Evolutionary conservation across 35 echinoderm and acorn worm species (phyloP), one percentile per base, ranked within the genome.

Genomic region (Hemicentrotus pulcherrimus): DNA sequence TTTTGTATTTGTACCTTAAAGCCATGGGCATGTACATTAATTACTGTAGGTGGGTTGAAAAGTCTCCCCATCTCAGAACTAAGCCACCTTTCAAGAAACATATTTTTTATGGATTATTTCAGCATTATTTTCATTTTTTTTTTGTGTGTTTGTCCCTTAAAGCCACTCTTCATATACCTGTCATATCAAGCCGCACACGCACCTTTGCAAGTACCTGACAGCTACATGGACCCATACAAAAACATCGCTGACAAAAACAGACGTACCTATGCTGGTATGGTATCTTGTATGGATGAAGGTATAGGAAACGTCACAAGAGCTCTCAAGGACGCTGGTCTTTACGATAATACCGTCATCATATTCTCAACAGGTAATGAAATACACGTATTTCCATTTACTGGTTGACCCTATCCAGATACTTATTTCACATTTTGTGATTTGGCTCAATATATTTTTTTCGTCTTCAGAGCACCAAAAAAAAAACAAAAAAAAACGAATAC

Each of bases 291-390:
- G 94, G 94, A 94, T 78, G 96, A 91, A 91, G 96, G 19, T 5
- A 24, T 95, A 2, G 96, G 94, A 7, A 96, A 91, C 58, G 32
- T 95, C 47, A 91, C 94, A 16, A 48, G 14, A 32, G 45, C 86
- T 32, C 32, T 95, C 30, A 86, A 41, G 46, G 28, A 95, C 2
- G n/a, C 60, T 33, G 55, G 61, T 13, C 8, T 96, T 9, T 96
- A 33, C 32, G 90, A 96, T 32, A 91, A 98, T n/a, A 98, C 97
- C 32, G 28, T 98, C 47, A 35, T 98, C 2, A 91, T 98, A 32
- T 98, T 98, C 61, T 97, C 96, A 22, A 96, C 96, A 60, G 97
- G 97, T 97, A 28, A 78, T 22, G 12, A 11, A 14, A 55, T 55
- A 3, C 35, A 41, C 35, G 35, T 41, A 46, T 61, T 61, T 97